Percentiles rank a stretch among this genome's conserved stretches.
Conservation (phyloP, 2,888 invertebrate genomes). For the Plebejus melissa region DNA sequence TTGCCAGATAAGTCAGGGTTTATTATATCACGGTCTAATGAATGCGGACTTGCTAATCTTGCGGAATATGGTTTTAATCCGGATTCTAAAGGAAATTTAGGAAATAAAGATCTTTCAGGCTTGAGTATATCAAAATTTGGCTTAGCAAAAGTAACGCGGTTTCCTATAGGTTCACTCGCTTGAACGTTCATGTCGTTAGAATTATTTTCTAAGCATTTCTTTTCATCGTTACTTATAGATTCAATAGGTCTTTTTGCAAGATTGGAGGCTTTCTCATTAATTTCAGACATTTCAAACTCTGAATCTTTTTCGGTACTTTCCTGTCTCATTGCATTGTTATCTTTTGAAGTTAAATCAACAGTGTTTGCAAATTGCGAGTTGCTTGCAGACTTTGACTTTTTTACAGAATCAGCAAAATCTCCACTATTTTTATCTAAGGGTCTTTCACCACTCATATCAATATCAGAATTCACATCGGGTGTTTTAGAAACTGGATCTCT, state of each 20-base stretch:
- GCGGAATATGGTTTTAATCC: conserved; percentile 47
- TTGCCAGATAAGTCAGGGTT: conserved; percentile 45
- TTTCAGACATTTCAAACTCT: neutral
- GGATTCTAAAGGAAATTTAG: conserved; percentile 15
- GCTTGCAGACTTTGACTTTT: neutral
- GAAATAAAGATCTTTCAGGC: neutral
- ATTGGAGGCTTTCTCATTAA: conserved; percentile 13
- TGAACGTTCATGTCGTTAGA: conserved; percentile 45
- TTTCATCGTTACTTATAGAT: conserved; percentile 23
- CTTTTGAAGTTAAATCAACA: neutral
- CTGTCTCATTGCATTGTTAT: neutral
- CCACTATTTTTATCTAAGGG: neutral
- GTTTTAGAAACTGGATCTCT: neutral
- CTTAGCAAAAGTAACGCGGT: conserved; percentile 34
- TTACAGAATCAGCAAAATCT: neutral
- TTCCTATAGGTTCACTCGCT: conserved; percentile 48
- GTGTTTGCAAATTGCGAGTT: neutral
- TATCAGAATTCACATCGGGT: neutral
- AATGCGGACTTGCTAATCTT: conserved; percentile 49
- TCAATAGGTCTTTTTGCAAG: neutral
- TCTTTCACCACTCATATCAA: neutral
- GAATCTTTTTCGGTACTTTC: neutral
- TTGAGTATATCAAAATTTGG: conserved; percentile 30
- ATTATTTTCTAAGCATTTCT: neutral
- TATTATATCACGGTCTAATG: conserved; percentile 47